phyloP scores from a whole-genome alignment of 1,140 invertebrate genomes.

The Drosophila truncata region DNA sequence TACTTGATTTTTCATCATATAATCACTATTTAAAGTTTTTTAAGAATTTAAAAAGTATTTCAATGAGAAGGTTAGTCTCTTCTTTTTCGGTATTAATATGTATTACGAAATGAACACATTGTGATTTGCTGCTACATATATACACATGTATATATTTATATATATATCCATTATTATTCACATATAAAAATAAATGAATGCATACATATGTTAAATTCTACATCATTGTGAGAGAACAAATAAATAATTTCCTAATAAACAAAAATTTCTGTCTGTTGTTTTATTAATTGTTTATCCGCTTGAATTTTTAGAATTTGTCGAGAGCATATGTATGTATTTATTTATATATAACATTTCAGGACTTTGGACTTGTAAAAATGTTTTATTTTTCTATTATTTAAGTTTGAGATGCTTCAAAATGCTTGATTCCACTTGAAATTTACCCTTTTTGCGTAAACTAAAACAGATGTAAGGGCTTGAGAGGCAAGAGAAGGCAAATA shows the following conservation, averaged over 20 bases:
- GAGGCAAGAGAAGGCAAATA: constrained; percentile 7
- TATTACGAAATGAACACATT: constrained; percentile 60
- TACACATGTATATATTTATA: constrained; percentile 11
- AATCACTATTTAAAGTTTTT: constrained; percentile 11
- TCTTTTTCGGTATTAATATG: constrained; percentile 26
- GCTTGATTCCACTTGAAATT: neutral
- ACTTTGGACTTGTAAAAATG: neutral
- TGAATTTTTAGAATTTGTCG: constrained; percentile 16
- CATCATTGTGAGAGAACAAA: constrained; percentile 69
- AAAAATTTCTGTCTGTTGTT: constrained; percentile 69
- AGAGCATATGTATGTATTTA: constrained; percentile 51
- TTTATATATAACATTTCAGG: constrained; percentile 9
- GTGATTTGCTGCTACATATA: constrained; percentile 68
- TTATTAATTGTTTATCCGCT: constrained; percentile 63
- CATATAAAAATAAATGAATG: constrained; percentile 60
- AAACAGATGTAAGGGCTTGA: constrained; percentile 35
- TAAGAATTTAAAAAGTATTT: constrained; percentile 27
- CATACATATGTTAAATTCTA: constrained; percentile 76
- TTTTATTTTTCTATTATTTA: neutral
- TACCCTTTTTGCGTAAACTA: constrained; percentile 18
- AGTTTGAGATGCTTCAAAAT: neutral
- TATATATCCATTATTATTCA: constrained; percentile 28
- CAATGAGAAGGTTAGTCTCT: constrained; percentile 19
- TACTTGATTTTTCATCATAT: constrained; percentile 6
- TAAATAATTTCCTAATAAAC: constrained; percentile 68